Conservation (phyloP, 2,797 vertebrate species). For the Astyanax mexicanus region DNA sequence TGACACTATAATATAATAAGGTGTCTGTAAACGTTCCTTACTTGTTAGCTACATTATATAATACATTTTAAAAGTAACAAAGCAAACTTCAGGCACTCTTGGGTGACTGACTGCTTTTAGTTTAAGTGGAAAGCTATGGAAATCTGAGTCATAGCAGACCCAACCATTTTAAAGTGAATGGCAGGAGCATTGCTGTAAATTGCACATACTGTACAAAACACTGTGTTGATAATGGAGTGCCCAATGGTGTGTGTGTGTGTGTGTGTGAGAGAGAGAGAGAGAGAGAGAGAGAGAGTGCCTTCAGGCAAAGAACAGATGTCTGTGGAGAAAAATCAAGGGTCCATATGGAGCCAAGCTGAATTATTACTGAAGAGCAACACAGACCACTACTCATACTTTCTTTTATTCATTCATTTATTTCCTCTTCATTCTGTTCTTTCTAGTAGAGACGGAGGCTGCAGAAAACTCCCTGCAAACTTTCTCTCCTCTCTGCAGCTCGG, state of each 20-base stretch:
- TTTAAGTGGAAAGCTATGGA: too few species aligned
- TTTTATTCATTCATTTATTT: neutral
- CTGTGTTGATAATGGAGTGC: too few species aligned
- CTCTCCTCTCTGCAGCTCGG: neutral
- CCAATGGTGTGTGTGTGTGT: slow-evolving; percentile 19
- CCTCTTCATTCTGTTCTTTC: neutral
- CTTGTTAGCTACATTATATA: too few species aligned
- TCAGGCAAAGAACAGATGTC: slow-evolving; percentile 47
- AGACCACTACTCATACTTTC: neutral
- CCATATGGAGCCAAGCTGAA: slow-evolving; percentile 51
- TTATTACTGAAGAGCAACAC: slow-evolving; percentile 40
- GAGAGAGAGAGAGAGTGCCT: slow-evolving; percentile 35
- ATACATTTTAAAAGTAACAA: too few species aligned
- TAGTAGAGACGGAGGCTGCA: slow-evolving; percentile 17
- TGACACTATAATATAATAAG: too few species aligned
- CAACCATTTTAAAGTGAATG: too few species aligned
- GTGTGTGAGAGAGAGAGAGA: slow-evolving; percentile 34
- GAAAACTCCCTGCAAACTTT: neutral
- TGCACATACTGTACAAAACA: neutral
- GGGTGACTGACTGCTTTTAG: too few species aligned
- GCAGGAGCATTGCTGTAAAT: neutral
- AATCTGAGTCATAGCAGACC: too few species aligned
- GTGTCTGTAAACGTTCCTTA: too few species aligned
- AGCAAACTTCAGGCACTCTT: too few species aligned
- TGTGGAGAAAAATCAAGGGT: slow-evolving; percentile 37